Evolutionary conservation across 2,888 invertebrate species (phyloP), one percentile per base, ranked within the genome.

Genomic region (Pollenia amentaria): DNA sequence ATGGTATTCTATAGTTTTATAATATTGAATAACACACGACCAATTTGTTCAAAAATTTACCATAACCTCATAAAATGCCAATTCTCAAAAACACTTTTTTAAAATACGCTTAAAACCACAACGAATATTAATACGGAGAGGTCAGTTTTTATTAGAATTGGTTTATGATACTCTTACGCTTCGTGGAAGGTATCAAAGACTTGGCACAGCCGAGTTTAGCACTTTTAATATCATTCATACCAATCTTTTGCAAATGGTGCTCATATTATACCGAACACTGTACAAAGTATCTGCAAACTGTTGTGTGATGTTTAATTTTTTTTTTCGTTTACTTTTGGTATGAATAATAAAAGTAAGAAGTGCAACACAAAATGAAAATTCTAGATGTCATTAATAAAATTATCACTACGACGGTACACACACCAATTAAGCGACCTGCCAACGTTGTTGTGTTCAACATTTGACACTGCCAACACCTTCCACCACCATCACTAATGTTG

Each of bases 361-460:
- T 60, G 69, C 60, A 83, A 82, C 85, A 80, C 85, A 80, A 80
- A 78, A 84, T 72, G 81, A 89, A 89, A 88, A 89, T 89, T 90
- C 89, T 89, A 90, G 90, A 91, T 91, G 92, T 91, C 93, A 92
- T 92, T 92, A 92, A 92, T 92, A 92, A 92, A 92, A 92, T 92
- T 92, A 92, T 92, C 92, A 92, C 91, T 89, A 90, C 89, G 89
- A 90, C 88, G 89, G 89, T 89, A 90, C 90, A 90, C 90, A 91
- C 91, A 92, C 91, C 91, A 92, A 92, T 92, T 92, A 92, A 92
- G 91, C 90, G 91, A 92, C 90, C 92, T 92, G 92, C 92, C 92
- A 92, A 90, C 90, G 88, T 89, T 89, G 57, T 57, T 48, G 12
- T 65, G 46, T 89, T 88, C 88, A 90, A 90, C 90, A 91, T 90